Base-by-base conservation (phyloP, 2,113 vertebrate species). In the Elanoides forficatus region DNA sequence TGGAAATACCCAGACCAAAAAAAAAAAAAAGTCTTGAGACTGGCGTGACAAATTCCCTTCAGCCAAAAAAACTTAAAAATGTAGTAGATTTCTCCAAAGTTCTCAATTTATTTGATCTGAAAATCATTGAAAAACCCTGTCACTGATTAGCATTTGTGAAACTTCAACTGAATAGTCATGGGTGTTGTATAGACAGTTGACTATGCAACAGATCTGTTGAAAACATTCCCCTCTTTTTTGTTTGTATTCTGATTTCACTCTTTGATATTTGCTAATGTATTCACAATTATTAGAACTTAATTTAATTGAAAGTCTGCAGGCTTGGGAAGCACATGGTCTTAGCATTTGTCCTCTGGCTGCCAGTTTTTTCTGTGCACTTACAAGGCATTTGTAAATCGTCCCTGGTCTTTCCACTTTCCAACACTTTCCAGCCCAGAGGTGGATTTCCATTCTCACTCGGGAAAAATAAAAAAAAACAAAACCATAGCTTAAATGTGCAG, bases 261-360 rank as follows among this genome's bases (percentile, higher is more conserved):
- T 91, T 92, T 90, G 95, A 82, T 95, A 95, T 82, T 93, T 95
- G 48, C 45, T 87, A 94, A 96, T 91, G 36, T 95, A 91, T 93
- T 97, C 94, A 85, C 27, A 91, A 59, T 95, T 95, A 89, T 94
- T 95, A 94, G 83, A 87, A 87, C 62, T 85, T 94, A 84, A 92
- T 93, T 96, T 95, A 94, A 90, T 76, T 93, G 78, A 29, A 91
- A 87, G 66, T 79, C 88, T 93, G 19, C 50, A 60, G 60, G 80
- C 76, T 70, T 82, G 40, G 65, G 72, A 97, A 91, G 48, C 65
- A 68, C 56, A 22, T 12, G 34, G 55, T 81, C 56, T 67, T 71
- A 56, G 16, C 26, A 22, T 89, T 95, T 93, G 75, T 88, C 80
- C 76, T 78, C 76, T 84, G 90, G 63, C 67, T 96, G 55, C 50